Evolutionary conservation across 2,113 vertebrate genomes (phyloP).

Genomic region (Petaurus breviceps): DNA sequence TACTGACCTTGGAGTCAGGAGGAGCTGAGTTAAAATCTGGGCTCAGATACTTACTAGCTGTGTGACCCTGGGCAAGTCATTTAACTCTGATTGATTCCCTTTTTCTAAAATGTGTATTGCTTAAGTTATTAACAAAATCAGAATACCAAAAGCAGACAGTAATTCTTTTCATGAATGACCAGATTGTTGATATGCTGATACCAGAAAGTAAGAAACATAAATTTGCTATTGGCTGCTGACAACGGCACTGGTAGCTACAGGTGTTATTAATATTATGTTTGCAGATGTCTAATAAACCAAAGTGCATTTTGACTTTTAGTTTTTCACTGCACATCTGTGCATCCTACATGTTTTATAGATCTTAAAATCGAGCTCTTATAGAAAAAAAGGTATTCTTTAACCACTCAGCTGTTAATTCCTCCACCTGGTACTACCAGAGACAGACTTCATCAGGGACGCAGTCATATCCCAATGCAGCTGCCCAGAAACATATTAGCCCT

Average conservation of each 20-base stretch:
- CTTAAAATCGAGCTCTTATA: neutral
- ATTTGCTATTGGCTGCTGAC: neutral
- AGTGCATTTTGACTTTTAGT: slow-evolving; percentile 44
- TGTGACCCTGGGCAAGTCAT: neutral
- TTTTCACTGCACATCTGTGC: slow-evolving; percentile 60
- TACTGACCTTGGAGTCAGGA: neutral
- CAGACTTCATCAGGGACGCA: slow-evolving; percentile 8
- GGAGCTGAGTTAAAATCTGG: neutral
- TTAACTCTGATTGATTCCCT: neutral
- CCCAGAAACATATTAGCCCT: neutral
- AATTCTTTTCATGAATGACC: slow-evolving; percentile 24
- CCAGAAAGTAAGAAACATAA: slow-evolving; percentile 42
- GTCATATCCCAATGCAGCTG: neutral
- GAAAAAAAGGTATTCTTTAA: slow-evolving; percentile 6
- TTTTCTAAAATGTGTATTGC: neutral
- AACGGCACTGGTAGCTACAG: neutral
- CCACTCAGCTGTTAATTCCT: neutral
- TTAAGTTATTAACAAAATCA: slow-evolving; percentile 57
- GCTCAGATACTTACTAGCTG: no score
- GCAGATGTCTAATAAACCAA: slow-evolving; percentile 56
- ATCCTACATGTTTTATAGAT: neutral
- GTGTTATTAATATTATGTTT: slow-evolving; percentile 49
- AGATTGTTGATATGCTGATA: neutral
- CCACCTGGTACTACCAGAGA: neutral
- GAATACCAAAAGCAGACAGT: slow-evolving; percentile 36